phyloP scores from a whole-genome alignment of 2,888 invertebrate genomes.

The Empis stercorea region DNA sequence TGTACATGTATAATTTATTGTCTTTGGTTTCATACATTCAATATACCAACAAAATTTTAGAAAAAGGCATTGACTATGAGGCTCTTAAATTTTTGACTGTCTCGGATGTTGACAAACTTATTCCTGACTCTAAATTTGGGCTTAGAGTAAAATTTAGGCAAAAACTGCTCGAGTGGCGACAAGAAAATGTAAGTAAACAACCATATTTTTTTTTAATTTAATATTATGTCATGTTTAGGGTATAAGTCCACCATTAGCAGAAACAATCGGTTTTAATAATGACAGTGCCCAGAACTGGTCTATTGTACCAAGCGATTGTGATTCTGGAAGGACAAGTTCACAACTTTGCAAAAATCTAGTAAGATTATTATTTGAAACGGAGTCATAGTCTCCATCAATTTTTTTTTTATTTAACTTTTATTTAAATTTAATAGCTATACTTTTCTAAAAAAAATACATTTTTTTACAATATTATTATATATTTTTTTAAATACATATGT shows the following conservation, averaged over 20 bases:
- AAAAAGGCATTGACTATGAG: neutral
- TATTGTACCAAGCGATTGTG: neutral
- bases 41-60: no score
- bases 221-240: neutral
- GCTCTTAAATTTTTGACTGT: neutral
- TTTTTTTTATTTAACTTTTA: no score
- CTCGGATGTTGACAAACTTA: neutral
- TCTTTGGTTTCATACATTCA: no score
- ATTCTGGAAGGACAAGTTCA: neutral
- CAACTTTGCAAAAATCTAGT: neutral
- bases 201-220: neutral
- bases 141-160: neutral
- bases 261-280: neutral
- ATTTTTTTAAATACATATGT: no score
- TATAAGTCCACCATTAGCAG: neutral
- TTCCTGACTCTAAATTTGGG: neutral
- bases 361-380: neutral
- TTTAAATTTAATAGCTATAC: no score
- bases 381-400: no score
- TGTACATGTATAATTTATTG: no score
- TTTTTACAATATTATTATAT: no score
- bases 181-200: neutral
- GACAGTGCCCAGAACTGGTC: neutral
- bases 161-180: neutral
- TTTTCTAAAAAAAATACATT: no score